phyloP scores from a whole-genome alignment of 1,140 invertebrate genomes.

The Drosophila micromelanica region DNA sequence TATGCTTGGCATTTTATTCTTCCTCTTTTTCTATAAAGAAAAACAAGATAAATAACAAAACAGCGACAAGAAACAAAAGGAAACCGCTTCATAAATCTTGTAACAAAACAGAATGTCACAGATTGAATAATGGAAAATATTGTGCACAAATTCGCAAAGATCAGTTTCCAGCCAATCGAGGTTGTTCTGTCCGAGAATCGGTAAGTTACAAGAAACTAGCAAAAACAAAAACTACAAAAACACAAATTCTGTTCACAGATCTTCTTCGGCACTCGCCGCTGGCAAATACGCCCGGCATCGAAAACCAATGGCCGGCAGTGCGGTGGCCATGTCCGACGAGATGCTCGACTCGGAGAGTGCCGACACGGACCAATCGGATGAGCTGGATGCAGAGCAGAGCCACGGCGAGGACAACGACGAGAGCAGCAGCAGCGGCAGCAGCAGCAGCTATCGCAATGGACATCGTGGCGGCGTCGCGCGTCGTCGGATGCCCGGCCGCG shows the following conservation, averaged over 20 bases:
- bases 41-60: constrained; percentile 36
- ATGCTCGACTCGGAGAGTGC: constrained; percentile 54
- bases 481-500: constrained; percentile 63
- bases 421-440: constrained; percentile 47
- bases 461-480: constrained; percentile 58
- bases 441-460: constrained; percentile 11
- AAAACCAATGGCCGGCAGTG: constrained; percentile 50
- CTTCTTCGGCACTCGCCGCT: constrained; percentile 8
- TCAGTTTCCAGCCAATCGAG: constrained; percentile 64
- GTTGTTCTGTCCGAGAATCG: constrained; percentile 56
- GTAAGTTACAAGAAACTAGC: constrained; percentile 20
- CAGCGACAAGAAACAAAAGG: not conserved
- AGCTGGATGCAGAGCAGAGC: constrained; percentile 54
- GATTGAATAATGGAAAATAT: constrained; percentile 69
- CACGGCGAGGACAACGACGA: constrained; percentile 59
- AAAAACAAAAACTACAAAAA: not conserved
- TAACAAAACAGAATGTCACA: constrained; percentile 31
- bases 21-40: constrained; percentile 25
- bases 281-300: constrained; percentile 41
- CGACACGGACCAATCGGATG: constrained; percentile 53
- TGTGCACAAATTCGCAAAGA: constrained; percentile 68
- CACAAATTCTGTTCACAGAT: constrained; percentile 10
- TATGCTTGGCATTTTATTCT: constrained; percentile 10
- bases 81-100: constrained; percentile 13
- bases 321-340: constrained; percentile 32